These are phyloP conservation scores for Drosophila bocqueti DNA, from an alignment of 1,140 invertebrate species.

Conservation along the genomic window DNA sequence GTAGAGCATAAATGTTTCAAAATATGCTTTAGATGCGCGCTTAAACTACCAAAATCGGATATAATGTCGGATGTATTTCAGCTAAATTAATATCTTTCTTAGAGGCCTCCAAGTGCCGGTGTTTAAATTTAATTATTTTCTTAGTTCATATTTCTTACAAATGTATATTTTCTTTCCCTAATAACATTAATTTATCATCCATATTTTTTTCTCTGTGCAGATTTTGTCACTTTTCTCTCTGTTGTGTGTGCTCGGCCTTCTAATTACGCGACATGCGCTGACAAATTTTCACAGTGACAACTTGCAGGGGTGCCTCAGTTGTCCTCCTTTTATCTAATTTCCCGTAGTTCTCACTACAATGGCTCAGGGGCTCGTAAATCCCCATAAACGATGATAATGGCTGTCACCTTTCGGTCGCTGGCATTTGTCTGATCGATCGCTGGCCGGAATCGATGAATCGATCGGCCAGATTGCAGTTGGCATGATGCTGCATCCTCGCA, in stretches of 20 bases:
- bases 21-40: not conserved
- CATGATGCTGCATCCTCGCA: conserved; percentile 47
- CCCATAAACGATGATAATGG: conserved; percentile 78
- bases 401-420: conserved; percentile 65
- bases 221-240: conserved; percentile 4
- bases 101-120: too few relatives aligned
- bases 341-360: conserved; percentile 42
- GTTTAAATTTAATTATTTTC: too few relatives aligned
- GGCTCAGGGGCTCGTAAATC: conserved; percentile 58
- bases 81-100: too few relatives aligned
- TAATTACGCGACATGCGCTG: conserved; percentile 73
- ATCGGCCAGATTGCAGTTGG: conserved; percentile 40
- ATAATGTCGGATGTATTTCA: too few relatives aligned
- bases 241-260: conserved; percentile 40
- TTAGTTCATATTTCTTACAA: too few relatives aligned
- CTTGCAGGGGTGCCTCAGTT: conserved; percentile 3
- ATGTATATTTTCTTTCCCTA: not conserved
- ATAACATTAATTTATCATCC: not conserved
- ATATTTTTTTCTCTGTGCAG: not conserved
- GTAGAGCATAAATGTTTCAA: not conserved
- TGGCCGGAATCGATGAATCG: conserved; percentile 34
- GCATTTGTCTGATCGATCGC: conserved; percentile 57
- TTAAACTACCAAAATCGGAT: not conserved
- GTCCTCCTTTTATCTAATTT: conserved; percentile 13
- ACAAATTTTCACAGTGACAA: conserved; percentile 61